These are phyloP conservation scores for Epsilonema sp. DNA, from an alignment of 2,888 invertebrate species.

Conservation along the genomic window DNA sequence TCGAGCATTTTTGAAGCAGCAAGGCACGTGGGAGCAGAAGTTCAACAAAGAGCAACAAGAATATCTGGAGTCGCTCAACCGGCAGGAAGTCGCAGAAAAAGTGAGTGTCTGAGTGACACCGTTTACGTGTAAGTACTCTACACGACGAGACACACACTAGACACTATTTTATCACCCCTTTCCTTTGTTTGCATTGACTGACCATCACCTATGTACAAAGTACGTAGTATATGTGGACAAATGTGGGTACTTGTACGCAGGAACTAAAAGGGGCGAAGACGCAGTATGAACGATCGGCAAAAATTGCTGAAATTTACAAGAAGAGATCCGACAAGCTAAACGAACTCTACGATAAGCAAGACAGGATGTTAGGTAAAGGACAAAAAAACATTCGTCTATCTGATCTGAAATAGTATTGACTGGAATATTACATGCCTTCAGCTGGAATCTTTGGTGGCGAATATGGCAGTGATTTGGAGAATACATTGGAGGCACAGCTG, in stretches of 20 bases:
- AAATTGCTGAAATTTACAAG: conserved; percentile 27
- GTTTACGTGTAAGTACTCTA: neutral
- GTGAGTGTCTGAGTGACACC: conserved; percentile 8
- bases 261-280: conserved; percentile 27
- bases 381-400: too few relatives aligned
- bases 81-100: conserved; percentile 32
- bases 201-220: too few relatives aligned
- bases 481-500: conserved; percentile 35
- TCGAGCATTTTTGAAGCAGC: conserved; percentile 28
- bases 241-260: too few relatives aligned
- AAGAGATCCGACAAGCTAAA: conserved; percentile 30
- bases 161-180: too few relatives aligned
- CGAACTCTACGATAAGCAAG: conserved; percentile 33
- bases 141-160: too few relatives aligned
- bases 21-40: conserved; percentile 27
- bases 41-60: conserved; percentile 33
- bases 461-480: conserved; percentile 38
- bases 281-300: conserved; percentile 26
- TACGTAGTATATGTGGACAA: too few relatives aligned
- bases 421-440: conserved; percentile 13
- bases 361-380: conserved; percentile 32
- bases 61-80: conserved; percentile 31
- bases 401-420: too few relatives aligned
- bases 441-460: conserved; percentile 36
- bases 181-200: too few relatives aligned